Evolutionary conservation across 2,113 vertebrate genomes (phyloP).

Genomic region (Seriola aureovittata): DNA sequence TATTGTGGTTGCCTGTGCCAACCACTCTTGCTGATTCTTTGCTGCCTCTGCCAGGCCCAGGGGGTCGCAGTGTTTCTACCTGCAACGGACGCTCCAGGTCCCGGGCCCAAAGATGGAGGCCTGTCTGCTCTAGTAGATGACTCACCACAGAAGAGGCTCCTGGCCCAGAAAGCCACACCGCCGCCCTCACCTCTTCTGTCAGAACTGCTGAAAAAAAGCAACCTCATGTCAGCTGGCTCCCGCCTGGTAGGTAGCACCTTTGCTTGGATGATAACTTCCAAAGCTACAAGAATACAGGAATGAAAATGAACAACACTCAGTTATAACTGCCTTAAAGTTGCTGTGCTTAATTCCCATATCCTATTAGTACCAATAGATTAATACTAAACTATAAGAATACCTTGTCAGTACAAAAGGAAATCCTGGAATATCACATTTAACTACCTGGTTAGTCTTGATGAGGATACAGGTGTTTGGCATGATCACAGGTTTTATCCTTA

Average conservation of each 20-base stretch:
- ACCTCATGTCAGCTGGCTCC: constrained; percentile 95
- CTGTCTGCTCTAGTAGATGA: constrained; percentile 92
- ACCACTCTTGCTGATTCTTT: constrained; percentile 3
- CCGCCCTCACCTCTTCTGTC: constrained; percentile 98
- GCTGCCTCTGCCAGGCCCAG: constrained; percentile 84
- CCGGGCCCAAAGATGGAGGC: constrained; percentile 92
- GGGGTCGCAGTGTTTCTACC: constrained; percentile 90
- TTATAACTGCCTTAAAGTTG: not conserved
- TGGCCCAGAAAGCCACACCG: constrained; percentile 95
- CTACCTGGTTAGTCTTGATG: too few species aligned
- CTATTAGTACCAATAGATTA: not conserved
- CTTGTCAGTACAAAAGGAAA: not conserved
- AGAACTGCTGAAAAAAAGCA: constrained; percentile 98
- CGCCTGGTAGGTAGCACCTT: constrained; percentile 89
- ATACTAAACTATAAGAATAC: too few species aligned
- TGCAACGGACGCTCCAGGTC: constrained; percentile 86
- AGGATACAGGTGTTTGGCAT: too few species aligned
- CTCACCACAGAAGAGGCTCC: constrained; percentile 97
- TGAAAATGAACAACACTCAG: not conserved
- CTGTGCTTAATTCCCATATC: not conserved
- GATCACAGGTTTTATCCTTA: not conserved
- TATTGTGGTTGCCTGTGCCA: not conserved
- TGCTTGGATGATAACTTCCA: not conserved
- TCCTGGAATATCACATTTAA: too few species aligned
- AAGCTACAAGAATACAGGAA: not conserved